phyloP scores from a whole-genome alignment of 2,888 invertebrate species.

The Silvanus unidentatus region DNA sequence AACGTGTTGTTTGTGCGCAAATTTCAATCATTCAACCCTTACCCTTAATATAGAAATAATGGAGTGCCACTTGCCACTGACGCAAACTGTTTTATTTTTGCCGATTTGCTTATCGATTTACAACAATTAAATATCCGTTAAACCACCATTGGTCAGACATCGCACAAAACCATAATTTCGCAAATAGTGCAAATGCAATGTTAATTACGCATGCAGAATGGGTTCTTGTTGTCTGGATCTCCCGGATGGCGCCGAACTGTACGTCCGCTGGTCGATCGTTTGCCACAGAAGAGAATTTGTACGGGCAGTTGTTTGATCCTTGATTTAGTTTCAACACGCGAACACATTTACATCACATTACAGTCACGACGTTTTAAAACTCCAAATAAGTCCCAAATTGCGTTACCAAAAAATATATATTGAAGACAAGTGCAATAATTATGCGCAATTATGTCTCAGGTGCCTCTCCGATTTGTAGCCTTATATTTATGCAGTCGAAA shows the following conservation, averaged over 20 bases:
- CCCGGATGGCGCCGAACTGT: conserved; percentile 28
- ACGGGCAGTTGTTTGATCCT: conserved; percentile 16
- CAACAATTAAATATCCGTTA: too few species aligned
- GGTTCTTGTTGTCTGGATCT: conserved; percentile 23
- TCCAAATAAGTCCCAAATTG: conserved; percentile 5
- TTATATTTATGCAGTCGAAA: not conserved
- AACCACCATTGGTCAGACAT: too few species aligned
- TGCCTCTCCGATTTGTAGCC: not conserved
- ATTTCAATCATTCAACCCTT: not conserved
- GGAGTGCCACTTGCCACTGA: too few species aligned
- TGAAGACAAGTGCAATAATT: too few species aligned
- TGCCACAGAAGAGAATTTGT: conserved; percentile 7
- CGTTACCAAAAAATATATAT: too few species aligned
- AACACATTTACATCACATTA: conserved; percentile 21
- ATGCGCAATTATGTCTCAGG: too few species aligned
- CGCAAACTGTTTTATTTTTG: too few species aligned
- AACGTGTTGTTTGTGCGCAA: conserved; percentile 2
- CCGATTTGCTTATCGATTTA: too few species aligned
- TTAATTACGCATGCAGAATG: conserved; percentile 29
- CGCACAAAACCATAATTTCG: not conserved
- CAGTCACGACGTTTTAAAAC: conserved; percentile 18
- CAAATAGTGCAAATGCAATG: conserved; percentile 22
- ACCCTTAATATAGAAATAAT: too few species aligned
- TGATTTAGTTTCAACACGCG: conserved; percentile 22
- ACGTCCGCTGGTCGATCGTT: conserved; percentile 14